Conservation (phyloP, 2,888 invertebrate species). For the Prosopocoilus inquinatus region DNA sequence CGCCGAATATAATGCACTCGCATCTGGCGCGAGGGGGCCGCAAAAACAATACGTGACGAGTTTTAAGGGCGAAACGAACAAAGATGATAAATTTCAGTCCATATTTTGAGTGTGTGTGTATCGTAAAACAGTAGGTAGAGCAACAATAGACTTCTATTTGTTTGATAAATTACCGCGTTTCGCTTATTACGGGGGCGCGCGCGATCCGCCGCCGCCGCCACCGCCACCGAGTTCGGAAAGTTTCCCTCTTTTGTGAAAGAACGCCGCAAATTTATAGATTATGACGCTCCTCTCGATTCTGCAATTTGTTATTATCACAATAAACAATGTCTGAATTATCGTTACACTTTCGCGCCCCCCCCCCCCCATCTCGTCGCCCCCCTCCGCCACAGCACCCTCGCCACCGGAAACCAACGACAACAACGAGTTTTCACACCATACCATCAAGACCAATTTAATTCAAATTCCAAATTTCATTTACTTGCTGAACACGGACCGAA, state of each 20-base stretch:
- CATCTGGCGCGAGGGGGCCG: slow-evolving; percentile 31
- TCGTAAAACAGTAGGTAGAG: slow-evolving; percentile 41
- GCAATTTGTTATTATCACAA: slow-evolving; percentile 10
- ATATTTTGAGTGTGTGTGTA: slow-evolving; percentile 46
- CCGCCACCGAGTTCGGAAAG: slow-evolving; percentile 2
- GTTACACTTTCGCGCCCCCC: too few species aligned
- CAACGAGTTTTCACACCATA: too few species aligned
- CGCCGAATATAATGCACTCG: slow-evolving; percentile 18
- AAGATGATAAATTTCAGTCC: slow-evolving; percentile 50
- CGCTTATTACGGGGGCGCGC: slow-evolving; percentile 39
- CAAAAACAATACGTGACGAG: slow-evolving; percentile 40
- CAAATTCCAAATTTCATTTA: too few species aligned
- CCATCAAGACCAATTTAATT: too few species aligned
- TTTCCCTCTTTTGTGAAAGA: slow-evolving; percentile 6
- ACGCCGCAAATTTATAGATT: slow-evolving; percentile 8
- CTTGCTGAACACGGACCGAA: too few species aligned
- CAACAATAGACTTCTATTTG: slow-evolving; percentile 50
- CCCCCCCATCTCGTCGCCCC: too few species aligned
- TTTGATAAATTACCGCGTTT: slow-evolving; percentile 51
- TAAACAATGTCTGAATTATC: too few species aligned
- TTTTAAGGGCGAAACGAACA: slow-evolving; percentile 44
- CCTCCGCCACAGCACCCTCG: too few species aligned
- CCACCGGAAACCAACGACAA: too few species aligned
- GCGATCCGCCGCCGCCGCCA: neutral
- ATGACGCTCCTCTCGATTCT: slow-evolving; percentile 13